Conservation (phyloP, 2,888 invertebrate species). For the Agriopis aurantiaria region DNA sequence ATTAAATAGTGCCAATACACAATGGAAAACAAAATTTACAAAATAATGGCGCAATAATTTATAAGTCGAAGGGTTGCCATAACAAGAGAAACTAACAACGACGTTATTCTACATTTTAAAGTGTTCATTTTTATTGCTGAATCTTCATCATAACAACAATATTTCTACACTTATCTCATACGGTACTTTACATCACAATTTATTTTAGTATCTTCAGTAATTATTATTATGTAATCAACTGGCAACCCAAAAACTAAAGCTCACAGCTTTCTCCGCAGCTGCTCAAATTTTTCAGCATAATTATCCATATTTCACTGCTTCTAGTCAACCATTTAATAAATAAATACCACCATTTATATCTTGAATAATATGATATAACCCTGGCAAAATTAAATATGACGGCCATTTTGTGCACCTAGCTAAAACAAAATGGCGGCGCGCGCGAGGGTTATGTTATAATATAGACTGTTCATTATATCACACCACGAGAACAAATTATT, state of each 20-base stretch:
- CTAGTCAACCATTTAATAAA: slow-evolving; percentile 71
- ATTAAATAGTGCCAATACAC: slow-evolving; percentile 62
- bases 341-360: slow-evolving; percentile 66
- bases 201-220: slow-evolving; percentile 2
- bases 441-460: slow-evolving; percentile 69
- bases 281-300: slow-evolving; percentile 75
- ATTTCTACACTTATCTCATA: slow-evolving; percentile 31
- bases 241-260: slow-evolving; percentile 76
- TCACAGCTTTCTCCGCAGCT: slow-evolving; percentile 84
- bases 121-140: slow-evolving; percentile 26
- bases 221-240: slow-evolving; percentile 15
- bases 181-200: slow-evolving; percentile 9
- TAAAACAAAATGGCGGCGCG: slow-evolving; percentile 58
- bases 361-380: slow-evolving; percentile 71
- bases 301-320: slow-evolving; percentile 76
- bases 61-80: slow-evolving; percentile 72
- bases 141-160: slow-evolving; percentile 31
- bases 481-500: slow-evolving; percentile 86
- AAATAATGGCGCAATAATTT: slow-evolving; percentile 61
- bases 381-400: slow-evolving; percentile 51
- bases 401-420: slow-evolving; percentile 58
- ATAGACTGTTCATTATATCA: slow-evolving; percentile 81
- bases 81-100: slow-evolving; percentile 37
- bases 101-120: slow-evolving; percentile 27
- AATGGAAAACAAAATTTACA: slow-evolving; percentile 50